These are phyloP conservation scores for Dicycla oo DNA, from an alignment of 2,888 invertebrate species.

Conservation along the genomic window DNA sequence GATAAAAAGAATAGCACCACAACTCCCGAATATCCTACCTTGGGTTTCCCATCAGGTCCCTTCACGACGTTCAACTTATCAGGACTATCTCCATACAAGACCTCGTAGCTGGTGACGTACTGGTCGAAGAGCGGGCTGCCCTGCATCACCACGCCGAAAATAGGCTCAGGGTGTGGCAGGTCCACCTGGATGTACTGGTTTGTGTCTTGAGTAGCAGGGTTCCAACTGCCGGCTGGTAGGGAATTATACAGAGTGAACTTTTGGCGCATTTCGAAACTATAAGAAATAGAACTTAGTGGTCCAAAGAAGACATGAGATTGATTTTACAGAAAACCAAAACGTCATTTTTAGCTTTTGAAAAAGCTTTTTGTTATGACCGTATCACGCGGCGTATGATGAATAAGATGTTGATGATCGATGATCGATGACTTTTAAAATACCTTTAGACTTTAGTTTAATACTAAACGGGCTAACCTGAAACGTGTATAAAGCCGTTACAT, in stretches of 20 bases:
- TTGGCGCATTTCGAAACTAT: too few species aligned
- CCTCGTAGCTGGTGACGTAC: constrained; percentile 95
- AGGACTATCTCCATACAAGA: constrained; percentile 93
- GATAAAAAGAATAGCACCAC: too few species aligned
- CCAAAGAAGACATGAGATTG: not conserved
- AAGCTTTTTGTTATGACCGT: not conserved
- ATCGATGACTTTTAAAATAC: too few species aligned
- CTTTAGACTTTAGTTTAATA: too few species aligned
- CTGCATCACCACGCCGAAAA: constrained; percentile 94
- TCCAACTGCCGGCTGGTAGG: constrained; percentile 92
- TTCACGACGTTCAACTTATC: constrained; percentile 90
- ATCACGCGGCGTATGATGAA: too few species aligned
- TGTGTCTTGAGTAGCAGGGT: constrained; percentile 90
- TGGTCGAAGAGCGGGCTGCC: constrained; percentile 93
- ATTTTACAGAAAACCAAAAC: not conserved
- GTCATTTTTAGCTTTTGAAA: not conserved
- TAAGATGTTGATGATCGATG: too few species aligned
- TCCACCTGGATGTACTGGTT: constrained; percentile 93
- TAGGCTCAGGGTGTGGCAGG: constrained; percentile 91
- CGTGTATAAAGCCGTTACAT: too few species aligned
- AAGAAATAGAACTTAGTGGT: too few species aligned
- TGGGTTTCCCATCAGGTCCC: constrained; percentile 87
- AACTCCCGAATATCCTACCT: constrained; percentile 75
- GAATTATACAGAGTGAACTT: not conserved
- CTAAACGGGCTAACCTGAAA: too few species aligned